Base-by-base conservation (phyloP, 2,113 vertebrate species). In the Sporophila hypoxantha region DNA sequence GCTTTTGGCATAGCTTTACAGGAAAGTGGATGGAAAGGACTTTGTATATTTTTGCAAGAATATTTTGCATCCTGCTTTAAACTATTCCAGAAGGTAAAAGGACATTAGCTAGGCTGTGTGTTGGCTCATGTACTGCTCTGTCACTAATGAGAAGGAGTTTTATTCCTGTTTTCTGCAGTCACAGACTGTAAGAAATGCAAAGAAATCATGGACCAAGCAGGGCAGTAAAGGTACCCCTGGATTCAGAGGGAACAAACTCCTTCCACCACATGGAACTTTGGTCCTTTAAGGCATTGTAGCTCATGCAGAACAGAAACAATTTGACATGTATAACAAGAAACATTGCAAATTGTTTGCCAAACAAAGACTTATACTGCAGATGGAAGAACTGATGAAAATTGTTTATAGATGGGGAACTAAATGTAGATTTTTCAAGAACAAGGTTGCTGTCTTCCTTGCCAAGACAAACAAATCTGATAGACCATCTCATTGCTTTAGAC, bases 351-450 rank as follows among this genome's bases (percentile, higher is more conserved):
- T 85, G 84, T 94, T 94, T 94, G 68, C 93, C 87, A 94, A 67
- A 95, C 89, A 92, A 83, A 92, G 79, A 74, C 76, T 67, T 88
- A 87, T 52, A 53, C 91, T 91, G 71, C 94, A 94, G 91, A 91
- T 94, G 94, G 84, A 94, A 90, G 91, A 85, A 79, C 82, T 94
- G 91, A 94, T 93, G 88, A 82, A 91, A 94, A 85, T 67, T 92
- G 93, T 94, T 93, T 94, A 85, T 92, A 94, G 79, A 80, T 79
- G 82, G 44, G 82, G 82, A 94, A 76, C 75, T 90, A 69, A 93
- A 78, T 78, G 87, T 82, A 73, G 90, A 69, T 79, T 93, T 91
- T 91, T 94, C 60, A 85, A 88, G 82, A 89, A 65, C 69, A 87
- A 76, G 87, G 82, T 93, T 94, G 78, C 41, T 67, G 26, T 70